These are phyloP conservation scores for Cenopis cana DNA, from an alignment of 2,888 invertebrate genomes.

Conservation along the genomic window DNA sequence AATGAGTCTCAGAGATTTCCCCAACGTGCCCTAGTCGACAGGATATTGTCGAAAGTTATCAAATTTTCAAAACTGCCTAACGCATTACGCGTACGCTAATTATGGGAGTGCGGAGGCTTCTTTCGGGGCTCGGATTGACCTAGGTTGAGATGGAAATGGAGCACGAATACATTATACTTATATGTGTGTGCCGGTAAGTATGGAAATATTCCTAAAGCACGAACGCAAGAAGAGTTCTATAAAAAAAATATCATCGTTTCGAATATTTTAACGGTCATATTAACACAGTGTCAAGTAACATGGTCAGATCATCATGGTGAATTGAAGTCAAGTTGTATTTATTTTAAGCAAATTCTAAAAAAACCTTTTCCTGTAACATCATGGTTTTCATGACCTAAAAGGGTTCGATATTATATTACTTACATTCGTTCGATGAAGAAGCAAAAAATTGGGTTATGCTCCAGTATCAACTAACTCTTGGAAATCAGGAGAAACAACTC, in stretches of 20 bases:
- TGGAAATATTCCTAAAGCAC: neutral
- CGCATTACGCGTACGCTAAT: slow-evolving; percentile 76
- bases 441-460: no score
- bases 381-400: no score
- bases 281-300: no score
- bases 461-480: no score
- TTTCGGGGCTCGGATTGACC: slow-evolving; percentile 24
- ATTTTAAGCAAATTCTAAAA: neutral
- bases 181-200: neutral
- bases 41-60: slow-evolving; percentile 83
- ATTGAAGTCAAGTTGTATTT: neutral
- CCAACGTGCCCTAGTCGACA: slow-evolving; percentile 79
- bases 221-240: no score
- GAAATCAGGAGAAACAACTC: no score
- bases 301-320: no score
- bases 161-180: neutral
- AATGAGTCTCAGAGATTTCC: slow-evolving; percentile 80
- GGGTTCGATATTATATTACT: no score
- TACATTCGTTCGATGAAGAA: no score
- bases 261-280: no score
- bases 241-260: no score
- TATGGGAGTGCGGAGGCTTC: slow-evolving; percentile 64
- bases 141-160: slow-evolving; percentile 8
- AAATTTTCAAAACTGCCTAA: slow-evolving; percentile 83
- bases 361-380: neutral